Conservation (phyloP, 2,888 invertebrate species). For the Aromia moschata region DNA sequence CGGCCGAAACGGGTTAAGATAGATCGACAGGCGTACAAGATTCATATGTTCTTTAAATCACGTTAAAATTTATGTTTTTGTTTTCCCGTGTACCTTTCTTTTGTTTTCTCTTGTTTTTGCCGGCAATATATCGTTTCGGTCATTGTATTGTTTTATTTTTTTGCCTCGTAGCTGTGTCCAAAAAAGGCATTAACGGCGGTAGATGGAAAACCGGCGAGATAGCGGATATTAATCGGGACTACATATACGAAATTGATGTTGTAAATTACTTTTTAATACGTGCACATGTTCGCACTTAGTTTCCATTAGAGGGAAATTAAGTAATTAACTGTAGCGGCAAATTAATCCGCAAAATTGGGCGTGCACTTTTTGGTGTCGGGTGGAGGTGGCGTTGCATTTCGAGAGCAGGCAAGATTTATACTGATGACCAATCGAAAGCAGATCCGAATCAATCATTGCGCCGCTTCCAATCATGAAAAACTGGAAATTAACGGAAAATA, state of each 20-base stretch:
- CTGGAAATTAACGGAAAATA: slow-evolving; percentile 32
- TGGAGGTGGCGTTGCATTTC: slow-evolving; percentile 17
- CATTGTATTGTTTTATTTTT: too few relatives aligned
- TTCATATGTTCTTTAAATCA: too few relatives aligned
- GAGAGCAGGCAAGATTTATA: slow-evolving; percentile 29
- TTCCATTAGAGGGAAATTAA: slow-evolving; percentile 53
- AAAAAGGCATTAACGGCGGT: slow-evolving; percentile 1
- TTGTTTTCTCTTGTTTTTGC: too few relatives aligned
- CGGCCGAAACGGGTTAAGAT: too few relatives aligned
- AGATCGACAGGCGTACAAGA: too few relatives aligned
- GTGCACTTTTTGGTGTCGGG: slow-evolving; percentile 40
- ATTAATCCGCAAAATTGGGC: slow-evolving; percentile 52
- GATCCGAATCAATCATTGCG: slow-evolving; percentile 31
- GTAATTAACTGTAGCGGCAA: slow-evolving; percentile 53
- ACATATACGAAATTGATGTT: slow-evolving; percentile 54
- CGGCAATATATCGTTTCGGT: too few relatives aligned
- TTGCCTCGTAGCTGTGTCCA: background rate
- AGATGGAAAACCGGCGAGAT: slow-evolving; percentile 15
- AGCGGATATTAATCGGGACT: slow-evolving; percentile 52
- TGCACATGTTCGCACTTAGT: slow-evolving; percentile 51
- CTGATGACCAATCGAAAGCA: slow-evolving; percentile 32
- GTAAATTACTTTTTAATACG: slow-evolving; percentile 59
- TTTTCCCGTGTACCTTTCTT: too few relatives aligned
- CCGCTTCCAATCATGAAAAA: slow-evolving; percentile 21
- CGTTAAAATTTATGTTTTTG: too few relatives aligned